Percentiles rank a stretch among this genome's conserved stretches.
phyloP scores from a whole-genome alignment of 1,140 invertebrate species.

The Diabrotica virgifera region DNA sequence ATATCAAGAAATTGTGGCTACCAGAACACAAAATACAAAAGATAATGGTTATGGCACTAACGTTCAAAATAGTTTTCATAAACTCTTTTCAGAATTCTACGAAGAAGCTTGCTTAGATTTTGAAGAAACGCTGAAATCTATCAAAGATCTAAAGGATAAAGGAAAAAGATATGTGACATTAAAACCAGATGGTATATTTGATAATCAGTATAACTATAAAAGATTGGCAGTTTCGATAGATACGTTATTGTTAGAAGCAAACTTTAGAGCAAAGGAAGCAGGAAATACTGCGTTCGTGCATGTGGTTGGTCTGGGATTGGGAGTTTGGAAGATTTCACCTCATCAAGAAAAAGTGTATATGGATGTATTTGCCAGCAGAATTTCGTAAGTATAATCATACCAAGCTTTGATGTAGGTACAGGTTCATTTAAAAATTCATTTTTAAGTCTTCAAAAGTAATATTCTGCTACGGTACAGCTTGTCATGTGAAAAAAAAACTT shows the following conservation, averaged over 20 bases:
- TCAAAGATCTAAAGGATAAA: constrained; percentile 9
- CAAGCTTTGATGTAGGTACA: too few relatives aligned
- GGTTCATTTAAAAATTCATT: too few relatives aligned
- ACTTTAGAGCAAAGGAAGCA: constrained; percentile 35
- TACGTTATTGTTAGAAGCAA: constrained; percentile 41
- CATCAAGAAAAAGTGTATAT: constrained; percentile 52
- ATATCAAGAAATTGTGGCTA: constrained; percentile 51
- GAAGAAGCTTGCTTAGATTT: constrained; percentile 31
- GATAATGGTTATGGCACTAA: constrained; percentile 49
- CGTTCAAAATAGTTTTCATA: constrained; percentile 46
- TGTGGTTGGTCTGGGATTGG: constrained; percentile 51
- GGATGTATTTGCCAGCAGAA: constrained; percentile 49
- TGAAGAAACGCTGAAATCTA: constrained; percentile 23
- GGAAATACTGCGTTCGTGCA: constrained; percentile 41
- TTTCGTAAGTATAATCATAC: constrained; percentile 32
- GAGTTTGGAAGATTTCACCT: constrained; percentile 51
- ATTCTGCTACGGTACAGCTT: too few relatives aligned
- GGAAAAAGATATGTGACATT: constrained; percentile 18
- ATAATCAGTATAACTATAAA: constrained; percentile 41
- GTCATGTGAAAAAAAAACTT: too few relatives aligned
- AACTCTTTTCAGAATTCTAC: constrained; percentile 39
- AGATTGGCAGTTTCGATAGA: constrained; percentile 41
- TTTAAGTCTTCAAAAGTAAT: too few relatives aligned
- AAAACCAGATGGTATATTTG: constrained; percentile 32
- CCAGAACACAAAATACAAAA: constrained; percentile 47